phyloP scores from a whole-genome alignment of 2,888 invertebrate species.

The Aspidiotus destructor region DNA sequence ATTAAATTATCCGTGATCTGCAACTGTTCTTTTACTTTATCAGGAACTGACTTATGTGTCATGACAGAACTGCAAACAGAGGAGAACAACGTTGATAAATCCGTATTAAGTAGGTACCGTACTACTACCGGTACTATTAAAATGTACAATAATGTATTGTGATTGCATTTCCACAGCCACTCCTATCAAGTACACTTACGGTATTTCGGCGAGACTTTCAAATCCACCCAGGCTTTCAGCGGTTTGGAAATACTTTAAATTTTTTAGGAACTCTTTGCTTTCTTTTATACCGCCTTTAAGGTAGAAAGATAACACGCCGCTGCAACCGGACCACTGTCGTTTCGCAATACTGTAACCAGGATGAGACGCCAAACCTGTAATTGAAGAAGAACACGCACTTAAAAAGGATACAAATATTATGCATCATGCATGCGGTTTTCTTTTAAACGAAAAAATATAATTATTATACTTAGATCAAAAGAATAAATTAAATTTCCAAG shows the following conservation, averaged over 20 bases:
- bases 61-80: conserved; percentile 60
- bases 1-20: conserved; percentile 78
- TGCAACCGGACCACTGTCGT: conserved; percentile 74
- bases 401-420: neutral
- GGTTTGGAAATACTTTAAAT: conserved; percentile 68
- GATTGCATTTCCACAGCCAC: neutral
- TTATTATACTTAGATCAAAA: neutral
- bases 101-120: no score
- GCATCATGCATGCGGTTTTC: neutral
- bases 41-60: conserved; percentile 90
- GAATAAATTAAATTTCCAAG: neutral
- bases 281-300: conserved; percentile 66
- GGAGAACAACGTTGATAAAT: neutral
- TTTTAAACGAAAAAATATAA: neutral
- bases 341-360: conserved; percentile 72
- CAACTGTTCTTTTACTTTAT: conserved; percentile 56
- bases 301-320: conserved; percentile 86
- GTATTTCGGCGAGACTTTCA: conserved; percentile 88
- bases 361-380: conserved; percentile 64
- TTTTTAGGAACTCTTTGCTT: conserved; percentile 61
- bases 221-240: conserved; percentile 94
- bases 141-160: no score
- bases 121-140: no score
- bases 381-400: neutral
- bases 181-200: conserved; percentile 55